These are phyloP conservation scores for Pipistrellus kuhlii DNA, from an alignment of 2,797 vertebrate species.

Conservation along the genomic window DNA sequence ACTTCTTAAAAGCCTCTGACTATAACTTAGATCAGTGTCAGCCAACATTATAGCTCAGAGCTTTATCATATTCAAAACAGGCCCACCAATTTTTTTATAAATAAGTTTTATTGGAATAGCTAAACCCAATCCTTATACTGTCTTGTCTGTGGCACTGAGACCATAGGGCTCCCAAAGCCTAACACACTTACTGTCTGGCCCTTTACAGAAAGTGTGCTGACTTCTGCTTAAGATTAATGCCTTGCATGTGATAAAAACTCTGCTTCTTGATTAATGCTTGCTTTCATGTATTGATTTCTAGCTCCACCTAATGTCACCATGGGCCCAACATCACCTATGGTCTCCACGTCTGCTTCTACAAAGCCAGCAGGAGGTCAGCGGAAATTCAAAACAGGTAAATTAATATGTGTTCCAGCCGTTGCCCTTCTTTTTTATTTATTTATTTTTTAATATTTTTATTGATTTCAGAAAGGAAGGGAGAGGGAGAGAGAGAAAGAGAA, in stretches of 20 bases:
- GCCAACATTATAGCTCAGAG: background rate
- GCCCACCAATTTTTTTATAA: background rate
- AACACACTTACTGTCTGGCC: background rate
- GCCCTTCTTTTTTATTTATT: too few species aligned
- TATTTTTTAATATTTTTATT: too few species aligned
- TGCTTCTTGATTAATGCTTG: background rate
- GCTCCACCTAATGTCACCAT: background rate
- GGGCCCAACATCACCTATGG: background rate
- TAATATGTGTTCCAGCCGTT: background rate
- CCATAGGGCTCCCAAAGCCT: background rate
- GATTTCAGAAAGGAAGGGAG: too few species aligned
- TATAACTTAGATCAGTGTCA: background rate
- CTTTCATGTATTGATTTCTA: constrained; percentile 59
- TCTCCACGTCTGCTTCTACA: background rate
- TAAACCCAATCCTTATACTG: background rate
- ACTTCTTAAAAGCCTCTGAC: background rate
- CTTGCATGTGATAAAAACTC: background rate
- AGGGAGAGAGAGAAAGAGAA: too few species aligned
- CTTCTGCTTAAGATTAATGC: background rate
- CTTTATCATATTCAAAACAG: background rate
- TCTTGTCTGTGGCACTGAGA: background rate
- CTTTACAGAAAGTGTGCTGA: background rate
- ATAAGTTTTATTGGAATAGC: background rate
- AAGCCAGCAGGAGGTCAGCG: background rate
- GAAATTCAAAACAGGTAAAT: constrained; percentile 37